These are phyloP conservation scores for Leptinotarsa undecemlineata DNA, from an alignment of 1,140 invertebrate genomes.

Conservation along the genomic window DNA sequence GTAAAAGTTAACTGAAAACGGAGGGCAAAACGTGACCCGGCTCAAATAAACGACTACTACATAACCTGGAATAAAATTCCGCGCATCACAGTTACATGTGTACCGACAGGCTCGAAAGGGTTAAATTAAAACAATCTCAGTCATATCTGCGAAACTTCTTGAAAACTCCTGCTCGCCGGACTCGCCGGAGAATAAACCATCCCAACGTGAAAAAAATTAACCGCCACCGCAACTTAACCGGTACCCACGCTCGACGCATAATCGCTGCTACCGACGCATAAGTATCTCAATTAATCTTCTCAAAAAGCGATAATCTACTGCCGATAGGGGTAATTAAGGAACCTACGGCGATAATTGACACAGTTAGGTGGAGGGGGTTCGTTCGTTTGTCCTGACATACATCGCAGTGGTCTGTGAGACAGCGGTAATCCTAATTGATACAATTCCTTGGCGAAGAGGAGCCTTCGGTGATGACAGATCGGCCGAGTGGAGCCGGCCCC, in stretches of 20 bases:
- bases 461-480: constrained; percentile 37
- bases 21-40: too few species aligned
- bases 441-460: constrained; percentile 41
- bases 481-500: constrained; percentile 47
- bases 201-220: too few species aligned
- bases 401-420: constrained; percentile 25
- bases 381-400: constrained; percentile 9
- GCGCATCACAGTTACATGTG: too few species aligned
- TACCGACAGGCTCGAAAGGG: too few species aligned
- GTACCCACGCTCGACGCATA: background rate
- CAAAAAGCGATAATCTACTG: constrained; percentile 6
- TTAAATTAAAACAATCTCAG: too few species aligned
- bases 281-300: constrained; percentile 20
- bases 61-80: too few species aligned
- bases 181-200: too few species aligned
- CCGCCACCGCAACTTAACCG: background rate
- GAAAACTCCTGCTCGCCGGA: too few species aligned
- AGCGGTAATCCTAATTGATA: constrained; percentile 51
- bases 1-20: too few species aligned
- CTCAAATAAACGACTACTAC: too few species aligned
- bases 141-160: too few species aligned
- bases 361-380: constrained; percentile 8
- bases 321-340: constrained; percentile 25
- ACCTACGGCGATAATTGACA: constrained; percentile 19
- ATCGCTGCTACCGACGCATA: constrained; percentile 14